These are phyloP conservation scores for Caenorhabditis sinica DNA, from an alignment of 2,888 invertebrate species.

Conservation along the genomic window DNA sequence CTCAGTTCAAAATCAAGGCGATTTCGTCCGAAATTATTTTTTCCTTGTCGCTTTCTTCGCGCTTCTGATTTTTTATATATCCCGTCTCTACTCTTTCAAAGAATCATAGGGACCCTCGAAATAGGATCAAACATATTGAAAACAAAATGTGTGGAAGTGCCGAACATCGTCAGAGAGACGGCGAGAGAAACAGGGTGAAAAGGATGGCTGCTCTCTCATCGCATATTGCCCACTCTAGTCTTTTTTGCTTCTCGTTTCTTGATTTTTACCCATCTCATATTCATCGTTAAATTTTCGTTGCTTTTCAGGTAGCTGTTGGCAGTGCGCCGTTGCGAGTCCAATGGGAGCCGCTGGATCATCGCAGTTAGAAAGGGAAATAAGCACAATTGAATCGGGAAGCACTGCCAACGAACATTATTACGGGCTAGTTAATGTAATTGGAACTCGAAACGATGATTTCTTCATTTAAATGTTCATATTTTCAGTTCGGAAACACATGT, in stretches of 20 bases:
- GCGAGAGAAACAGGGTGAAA: conserved; percentile 25
- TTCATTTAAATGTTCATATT: conserved; percentile 20
- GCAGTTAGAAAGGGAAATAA: conserved; percentile 98
- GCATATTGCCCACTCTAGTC: conserved; percentile 13
- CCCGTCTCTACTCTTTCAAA: neutral
- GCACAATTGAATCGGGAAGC: conserved; percentile 94
- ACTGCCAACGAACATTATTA: conserved; percentile 98
- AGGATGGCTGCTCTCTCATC: conserved; percentile 29
- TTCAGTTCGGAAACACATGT: conserved; percentile 97
- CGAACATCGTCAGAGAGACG: conserved; percentile 21
- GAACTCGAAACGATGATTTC: neutral
- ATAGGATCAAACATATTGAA: neutral
- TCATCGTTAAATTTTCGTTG: neutral
- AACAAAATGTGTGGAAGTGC: neutral
- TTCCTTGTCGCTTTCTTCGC: no score
- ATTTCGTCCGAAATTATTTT: no score
- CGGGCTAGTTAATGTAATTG: conserved; percentile 97
- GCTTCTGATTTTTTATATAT: neutral
- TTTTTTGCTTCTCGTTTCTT: conserved; percentile 11
- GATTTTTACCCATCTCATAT: conserved; percentile 8
- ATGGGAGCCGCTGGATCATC: conserved; percentile 99
- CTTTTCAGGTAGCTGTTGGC: conserved; percentile 28
- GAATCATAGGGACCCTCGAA: neutral
- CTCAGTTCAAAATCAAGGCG: no score
- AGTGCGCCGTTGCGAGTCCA: conserved; percentile 83